phyloP scores from a whole-genome alignment of 2,113 vertebrate species.

The Dipodomys spectabilis region DNA sequence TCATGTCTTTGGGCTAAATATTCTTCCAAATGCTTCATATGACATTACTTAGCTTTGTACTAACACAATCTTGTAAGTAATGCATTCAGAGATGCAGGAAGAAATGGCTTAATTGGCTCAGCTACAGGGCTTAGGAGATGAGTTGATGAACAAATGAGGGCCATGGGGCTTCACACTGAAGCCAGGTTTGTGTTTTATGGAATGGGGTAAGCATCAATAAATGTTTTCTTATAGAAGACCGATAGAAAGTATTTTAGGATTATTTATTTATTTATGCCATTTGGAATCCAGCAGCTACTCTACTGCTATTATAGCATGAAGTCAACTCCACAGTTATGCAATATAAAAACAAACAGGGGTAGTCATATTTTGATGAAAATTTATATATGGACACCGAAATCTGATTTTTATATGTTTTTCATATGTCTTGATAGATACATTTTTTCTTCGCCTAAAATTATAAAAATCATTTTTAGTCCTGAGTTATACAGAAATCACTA shows the following conservation, averaged over 20 bases:
- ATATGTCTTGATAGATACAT: neutral
- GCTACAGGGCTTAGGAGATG: neutral
- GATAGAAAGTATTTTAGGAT: neutral
- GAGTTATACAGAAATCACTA: neutral
- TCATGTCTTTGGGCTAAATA: neutral
- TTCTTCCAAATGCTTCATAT: neutral
- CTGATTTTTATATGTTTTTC: neutral
- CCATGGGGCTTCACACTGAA: neutral
- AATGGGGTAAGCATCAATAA: neutral
- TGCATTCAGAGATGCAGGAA: neutral
- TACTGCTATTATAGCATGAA: neutral
- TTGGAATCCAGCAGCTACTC: neutral
- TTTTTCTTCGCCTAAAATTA: neutral
- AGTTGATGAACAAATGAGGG: neutral
- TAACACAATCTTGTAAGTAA: neutral
- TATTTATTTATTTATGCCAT: neutral
- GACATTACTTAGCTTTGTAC: neutral
- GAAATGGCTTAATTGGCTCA: neutral
- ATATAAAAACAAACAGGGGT: neutral
- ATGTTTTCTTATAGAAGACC: neutral
- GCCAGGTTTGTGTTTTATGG: neutral
- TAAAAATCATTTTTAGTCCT: neutral
- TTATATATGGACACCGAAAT: neutral
- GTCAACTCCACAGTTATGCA: neutral
- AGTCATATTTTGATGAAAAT: neutral